Percentiles rank a stretch among this genome's conserved stretches.
phyloP scores from a whole-genome alignment of 2,113 vertebrate species.

The Plecotus auritus region DNA sequence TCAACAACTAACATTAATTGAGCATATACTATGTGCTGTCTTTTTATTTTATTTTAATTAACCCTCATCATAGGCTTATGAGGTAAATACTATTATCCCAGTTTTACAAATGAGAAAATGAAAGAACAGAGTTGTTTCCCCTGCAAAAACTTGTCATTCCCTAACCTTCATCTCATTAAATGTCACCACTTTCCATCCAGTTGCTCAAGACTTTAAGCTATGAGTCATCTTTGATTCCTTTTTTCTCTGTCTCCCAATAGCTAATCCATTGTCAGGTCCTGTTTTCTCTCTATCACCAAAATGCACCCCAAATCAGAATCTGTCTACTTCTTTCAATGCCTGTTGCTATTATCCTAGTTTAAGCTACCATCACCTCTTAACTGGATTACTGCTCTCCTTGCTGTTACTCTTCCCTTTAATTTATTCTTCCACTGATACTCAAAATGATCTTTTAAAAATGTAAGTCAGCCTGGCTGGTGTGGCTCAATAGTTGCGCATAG shows the following conservation, averaged over 20 bases:
- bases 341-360: not conserved
- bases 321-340: not conserved
- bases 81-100: not conserved
- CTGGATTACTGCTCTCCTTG: not conserved
- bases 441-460: not conserved
- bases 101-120: not conserved
- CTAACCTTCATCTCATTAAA: not conserved
- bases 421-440: not conserved
- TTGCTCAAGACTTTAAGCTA: not conserved
- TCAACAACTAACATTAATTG: not conserved
- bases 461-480: not conserved
- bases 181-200: not conserved
- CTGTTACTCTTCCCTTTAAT: not conserved
- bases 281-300: not conserved
- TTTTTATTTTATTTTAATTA: not conserved
- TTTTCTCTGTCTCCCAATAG: not conserved
- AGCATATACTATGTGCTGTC: not conserved
- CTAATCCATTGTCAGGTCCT: not conserved
- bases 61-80: not conserved
- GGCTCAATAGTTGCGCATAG: too few relatives aligned
- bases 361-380: not conserved
- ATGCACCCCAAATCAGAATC: not conserved
- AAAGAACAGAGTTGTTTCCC: not conserved
- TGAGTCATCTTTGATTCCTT: not conserved
- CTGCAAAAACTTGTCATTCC: not conserved